phyloP scores from a whole-genome alignment of 2,113 vertebrate genomes.

The Willisornis vidua region DNA sequence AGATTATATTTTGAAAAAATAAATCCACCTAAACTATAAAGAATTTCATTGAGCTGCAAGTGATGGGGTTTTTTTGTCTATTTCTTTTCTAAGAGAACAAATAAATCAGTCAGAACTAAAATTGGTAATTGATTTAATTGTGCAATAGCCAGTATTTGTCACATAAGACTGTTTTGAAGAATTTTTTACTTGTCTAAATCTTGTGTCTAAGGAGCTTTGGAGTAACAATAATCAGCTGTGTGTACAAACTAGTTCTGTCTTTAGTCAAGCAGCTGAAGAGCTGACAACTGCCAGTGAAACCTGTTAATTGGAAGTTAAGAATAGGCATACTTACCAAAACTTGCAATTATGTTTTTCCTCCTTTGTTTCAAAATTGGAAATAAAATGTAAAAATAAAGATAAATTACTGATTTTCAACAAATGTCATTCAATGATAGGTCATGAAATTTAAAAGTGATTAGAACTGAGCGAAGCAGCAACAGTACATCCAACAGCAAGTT shows the following conservation, averaged over 20 bases:
- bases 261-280: neutral
- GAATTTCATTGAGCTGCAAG: neutral
- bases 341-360: accelerated
- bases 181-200: neutral
- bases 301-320: neutral
- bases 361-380: neutral
- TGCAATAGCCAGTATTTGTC: neutral
- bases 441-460: neutral
- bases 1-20: neutral
- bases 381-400: neutral
- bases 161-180: neutral
- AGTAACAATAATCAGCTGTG: neutral
- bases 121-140: neutral
- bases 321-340: neutral
- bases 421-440: neutral
- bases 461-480: neutral
- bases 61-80: neutral
- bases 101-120: neutral
- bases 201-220: neutral
- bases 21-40: neutral
- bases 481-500: neutral
- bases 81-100: neutral
- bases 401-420: neutral
- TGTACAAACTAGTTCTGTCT: neutral
- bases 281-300: neutral